Evolutionary conservation across 2,797 vertebrate genomes (phyloP).

Genomic region (Poecilia picta): DNA sequence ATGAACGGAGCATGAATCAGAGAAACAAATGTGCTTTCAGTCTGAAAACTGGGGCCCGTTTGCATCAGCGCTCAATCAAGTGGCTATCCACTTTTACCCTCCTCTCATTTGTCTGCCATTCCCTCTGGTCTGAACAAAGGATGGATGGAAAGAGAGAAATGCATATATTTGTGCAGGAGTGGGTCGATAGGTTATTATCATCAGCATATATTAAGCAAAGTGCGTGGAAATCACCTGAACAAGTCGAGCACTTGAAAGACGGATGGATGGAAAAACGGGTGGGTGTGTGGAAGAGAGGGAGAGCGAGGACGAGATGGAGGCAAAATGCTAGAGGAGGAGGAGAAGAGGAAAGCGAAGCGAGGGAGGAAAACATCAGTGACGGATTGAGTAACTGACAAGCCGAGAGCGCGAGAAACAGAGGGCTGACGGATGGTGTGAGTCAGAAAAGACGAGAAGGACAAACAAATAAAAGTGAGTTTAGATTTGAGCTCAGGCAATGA

Average conservation of each 20-base stretch:
- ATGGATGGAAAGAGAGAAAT: constrained; percentile 48
- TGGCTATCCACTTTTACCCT: constrained; percentile 38
- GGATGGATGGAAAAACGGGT: constrained; percentile 22
- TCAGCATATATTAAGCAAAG: constrained; percentile 71
- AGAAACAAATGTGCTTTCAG: constrained; percentile 35
- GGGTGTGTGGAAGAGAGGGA: constrained; percentile 3
- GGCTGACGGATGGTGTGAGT: constrained; percentile 28
- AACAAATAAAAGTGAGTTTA: constrained; percentile 37
- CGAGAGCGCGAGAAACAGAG: constrained; percentile 17
- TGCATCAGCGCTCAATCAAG: constrained; percentile 57
- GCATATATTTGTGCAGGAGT: constrained; percentile 59
- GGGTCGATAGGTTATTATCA: constrained; percentile 72
- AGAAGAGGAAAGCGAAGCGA: constrained; percentile 5
- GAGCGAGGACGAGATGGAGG: constrained; percentile 6
- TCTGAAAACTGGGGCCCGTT: constrained; percentile 33
- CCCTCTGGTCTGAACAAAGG: constrained; percentile 54
- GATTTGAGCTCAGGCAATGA: constrained; percentile 26
- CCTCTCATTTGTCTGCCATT: constrained; percentile 54
- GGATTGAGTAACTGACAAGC: constrained; percentile 43
- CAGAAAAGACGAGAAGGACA: constrained; percentile 25
- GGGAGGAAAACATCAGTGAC: constrained; percentile 48
- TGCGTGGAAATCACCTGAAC: constrained; percentile 68
- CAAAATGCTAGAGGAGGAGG: constrained; percentile 7
- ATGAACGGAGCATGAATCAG: constrained; percentile 28
- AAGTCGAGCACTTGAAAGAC: constrained; percentile 52